Percentiles rank a stretch among this genome's conserved stretches.
Conservation (phyloP, 2,888 invertebrate genomes). For the Nymphalis urticae region DNA sequence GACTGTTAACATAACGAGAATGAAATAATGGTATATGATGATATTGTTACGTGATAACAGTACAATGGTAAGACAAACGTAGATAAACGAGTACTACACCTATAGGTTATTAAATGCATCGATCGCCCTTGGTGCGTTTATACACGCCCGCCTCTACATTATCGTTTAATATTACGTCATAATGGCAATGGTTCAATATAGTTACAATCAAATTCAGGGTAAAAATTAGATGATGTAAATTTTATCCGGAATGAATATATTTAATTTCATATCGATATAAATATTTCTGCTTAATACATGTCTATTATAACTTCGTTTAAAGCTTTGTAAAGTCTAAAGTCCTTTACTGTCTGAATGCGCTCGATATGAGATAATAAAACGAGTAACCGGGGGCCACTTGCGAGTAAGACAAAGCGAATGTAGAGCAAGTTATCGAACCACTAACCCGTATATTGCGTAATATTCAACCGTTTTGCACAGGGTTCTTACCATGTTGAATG, state of each 20-base stretch:
- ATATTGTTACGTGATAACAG: slow-evolving; percentile 28
- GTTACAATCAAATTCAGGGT: too few species aligned
- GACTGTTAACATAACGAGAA: slow-evolving; percentile 35
- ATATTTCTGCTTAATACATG: too few species aligned
- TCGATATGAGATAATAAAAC: slow-evolving; percentile 29
- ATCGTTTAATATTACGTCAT: too few species aligned
- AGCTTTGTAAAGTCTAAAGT: not conserved
- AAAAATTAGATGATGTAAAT: too few species aligned
- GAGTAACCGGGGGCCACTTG: slow-evolving; percentile 35
- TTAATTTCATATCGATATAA: too few species aligned
- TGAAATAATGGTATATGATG: slow-evolving; percentile 30
- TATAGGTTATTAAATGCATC: not conserved
- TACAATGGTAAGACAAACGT: slow-evolving; percentile 12
- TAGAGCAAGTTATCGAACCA: slow-evolving; percentile 71
- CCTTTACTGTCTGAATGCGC: slow-evolving; percentile 1
- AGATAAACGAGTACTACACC: not conserved
- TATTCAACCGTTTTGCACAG: slow-evolving; percentile 50
- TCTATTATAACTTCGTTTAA: not conserved
- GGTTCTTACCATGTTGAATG: slow-evolving; percentile 46
- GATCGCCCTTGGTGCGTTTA: too few species aligned
- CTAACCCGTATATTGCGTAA: slow-evolving; percentile 69
- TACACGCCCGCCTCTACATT: too few species aligned
- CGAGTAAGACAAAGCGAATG: slow-evolving; percentile 70
- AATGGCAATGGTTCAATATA: too few species aligned
- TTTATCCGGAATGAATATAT: too few species aligned